These are phyloP conservation scores for Eupithecia centaureata DNA, from an alignment of 2,888 invertebrate genomes.

Conservation along the genomic window DNA sequence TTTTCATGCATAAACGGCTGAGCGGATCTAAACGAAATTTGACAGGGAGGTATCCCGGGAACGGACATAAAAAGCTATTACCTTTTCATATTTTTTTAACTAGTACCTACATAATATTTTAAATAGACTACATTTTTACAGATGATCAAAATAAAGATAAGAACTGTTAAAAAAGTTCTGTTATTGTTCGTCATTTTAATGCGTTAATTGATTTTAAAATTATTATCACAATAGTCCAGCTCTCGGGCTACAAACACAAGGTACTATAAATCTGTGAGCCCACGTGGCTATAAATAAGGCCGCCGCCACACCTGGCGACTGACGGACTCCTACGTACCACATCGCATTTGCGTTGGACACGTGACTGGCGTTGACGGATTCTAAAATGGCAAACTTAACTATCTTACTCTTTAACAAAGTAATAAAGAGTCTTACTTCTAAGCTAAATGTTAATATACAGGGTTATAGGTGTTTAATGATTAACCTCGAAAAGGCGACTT, in stretches of 20 bases:
- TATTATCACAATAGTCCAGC: background rate
- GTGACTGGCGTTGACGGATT: background rate
- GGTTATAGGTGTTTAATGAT: no score
- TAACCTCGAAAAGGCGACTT: no score
- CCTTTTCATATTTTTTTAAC: no score
- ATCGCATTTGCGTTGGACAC: conserved; percentile 10
- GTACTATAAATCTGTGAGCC: conserved; percentile 64
- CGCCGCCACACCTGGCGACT: conserved; percentile 66
- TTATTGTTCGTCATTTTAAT: background rate
- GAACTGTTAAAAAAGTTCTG: background rate
- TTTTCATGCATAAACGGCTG: no score
- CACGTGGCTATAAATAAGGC: conserved; percentile 69
- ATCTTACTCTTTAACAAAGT: background rate
- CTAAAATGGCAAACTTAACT: background rate
- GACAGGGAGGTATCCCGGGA: no score
- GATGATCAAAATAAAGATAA: background rate
- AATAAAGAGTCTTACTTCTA: background rate
- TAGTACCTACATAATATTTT: no score
- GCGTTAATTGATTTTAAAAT: background rate
- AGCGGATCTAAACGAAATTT: no score
- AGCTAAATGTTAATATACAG: no score
- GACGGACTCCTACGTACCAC: conserved; percentile 69
- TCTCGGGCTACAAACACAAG: conserved; percentile 40
- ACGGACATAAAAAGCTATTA: no score
- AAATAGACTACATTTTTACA: background rate